A percentile compares a stretch with the other conserved stretches of the same genome.
phyloP scores from a whole-genome alignment of 30 jellyfish, hydroid and myxozoan species.

The Hydractinia symbiolongicarpus region DNA sequence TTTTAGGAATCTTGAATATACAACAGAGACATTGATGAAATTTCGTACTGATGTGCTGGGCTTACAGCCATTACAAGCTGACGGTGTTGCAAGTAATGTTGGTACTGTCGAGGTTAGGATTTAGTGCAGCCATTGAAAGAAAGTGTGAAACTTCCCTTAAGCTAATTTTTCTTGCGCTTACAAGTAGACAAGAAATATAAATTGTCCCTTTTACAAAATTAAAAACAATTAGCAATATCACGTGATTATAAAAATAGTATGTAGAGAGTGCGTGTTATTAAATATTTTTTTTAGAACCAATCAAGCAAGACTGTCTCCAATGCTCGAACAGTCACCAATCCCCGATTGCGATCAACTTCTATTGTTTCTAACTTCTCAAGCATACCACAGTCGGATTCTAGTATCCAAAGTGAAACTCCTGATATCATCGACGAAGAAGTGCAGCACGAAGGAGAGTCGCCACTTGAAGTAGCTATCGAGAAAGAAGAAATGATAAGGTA shows the following conservation, averaged over 20 bases:
- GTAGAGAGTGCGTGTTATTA: too few relatives aligned
- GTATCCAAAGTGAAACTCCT: conserved; percentile 58
- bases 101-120: not conserved
- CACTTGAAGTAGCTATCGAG: conserved; percentile 44
- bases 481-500: conserved; percentile 65
- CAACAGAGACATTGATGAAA: conserved; percentile 49
- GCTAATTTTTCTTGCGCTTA: too few relatives aligned
- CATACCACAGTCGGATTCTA: conserved; percentile 63
- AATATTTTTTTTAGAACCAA: not conserved
- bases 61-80: not conserved
- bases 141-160: too few relatives aligned
- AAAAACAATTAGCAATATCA: not conserved
- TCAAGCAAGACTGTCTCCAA: conserved; percentile 9
- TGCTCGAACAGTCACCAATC: conserved; percentile 39
- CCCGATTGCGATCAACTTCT: conserved; percentile 71
- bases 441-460: conserved; percentile 46
- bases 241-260: too few relatives aligned
- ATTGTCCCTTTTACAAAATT: not conserved
- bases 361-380: conserved; percentile 68
- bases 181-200: too few relatives aligned
- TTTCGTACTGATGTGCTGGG: conserved; percentile 45
- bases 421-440: conserved; percentile 44
- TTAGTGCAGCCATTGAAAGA: too few relatives aligned
- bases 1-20: conserved; percentile 48
- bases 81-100: not conserved